Base-by-base conservation (phyloP, 2,113 vertebrate genomes). In the Boulengeromyrus knoepffleri region DNA sequence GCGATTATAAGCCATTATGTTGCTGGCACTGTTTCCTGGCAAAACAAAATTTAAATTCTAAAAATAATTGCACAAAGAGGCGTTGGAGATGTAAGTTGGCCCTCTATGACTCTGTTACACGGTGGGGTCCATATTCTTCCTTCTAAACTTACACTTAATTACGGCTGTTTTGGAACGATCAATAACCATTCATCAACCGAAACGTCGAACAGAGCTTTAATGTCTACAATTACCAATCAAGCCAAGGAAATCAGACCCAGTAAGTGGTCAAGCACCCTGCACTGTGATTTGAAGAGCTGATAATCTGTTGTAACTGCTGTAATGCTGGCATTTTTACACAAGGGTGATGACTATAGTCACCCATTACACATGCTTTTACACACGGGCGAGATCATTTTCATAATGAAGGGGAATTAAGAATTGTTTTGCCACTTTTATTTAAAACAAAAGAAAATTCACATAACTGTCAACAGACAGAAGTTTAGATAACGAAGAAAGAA, bases 381-480 rank as follows among this genome's bases (percentile, higher is more conserved):
- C 66, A 31, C 13, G 31, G 4, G 9, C 19, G 42, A 70, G 39
- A 53, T 19, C 42, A 74, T 47, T 15, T 66, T 45, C 10, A 47
- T 36, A 50, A 53, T 12, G 47, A 50, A 89, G 74, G 36, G 50
- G 27, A 42, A 31, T 77, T 77, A 45, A 24, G 31, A 42, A 31
- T 42, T n/a, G 36, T 89, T 89, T 89, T 89, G 89, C 77, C 77
- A 47, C 80, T 56, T 83, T 89, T 89, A 89, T 31, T 89, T 56
- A 62, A 85, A 85, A 62, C 39, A 62, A 62, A 89, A 89, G 49
- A 62, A 89, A 83, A 80, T n/a, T 74, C 88, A 89, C 39, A 47
- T 45, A 85, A 85, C 52, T 46, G 80, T 89, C 80, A 36, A 24
- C 10, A 89, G 66, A 77, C 66, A 83, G 62, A 53, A 83, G 52